Percentiles rank a stretch among this genome's conserved stretches.
Conservation (phyloP, 1,140 invertebrate genomes). For the Drosophila nikananu region DNA sequence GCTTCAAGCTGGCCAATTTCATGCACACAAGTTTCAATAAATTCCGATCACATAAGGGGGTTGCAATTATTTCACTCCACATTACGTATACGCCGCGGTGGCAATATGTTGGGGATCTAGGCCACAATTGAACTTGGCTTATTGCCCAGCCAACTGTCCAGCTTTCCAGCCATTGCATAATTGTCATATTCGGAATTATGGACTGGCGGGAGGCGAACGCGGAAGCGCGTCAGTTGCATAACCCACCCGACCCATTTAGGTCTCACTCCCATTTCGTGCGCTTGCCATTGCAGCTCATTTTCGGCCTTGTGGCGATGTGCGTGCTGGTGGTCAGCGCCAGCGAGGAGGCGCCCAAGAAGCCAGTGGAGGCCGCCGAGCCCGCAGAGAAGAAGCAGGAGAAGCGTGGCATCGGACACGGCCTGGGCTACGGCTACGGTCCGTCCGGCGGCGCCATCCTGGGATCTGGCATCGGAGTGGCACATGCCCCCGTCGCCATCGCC, state of each 20-base stretch:
- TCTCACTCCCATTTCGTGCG: slow-evolving; percentile 38
- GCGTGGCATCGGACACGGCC: slow-evolving; percentile 88
- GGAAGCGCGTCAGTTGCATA: slow-evolving; percentile 59
- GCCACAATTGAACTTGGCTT: slow-evolving; percentile 69
- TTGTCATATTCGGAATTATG: slow-evolving; percentile 77
- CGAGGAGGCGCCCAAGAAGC: slow-evolving; percentile 85
- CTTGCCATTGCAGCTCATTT: slow-evolving; percentile 73
- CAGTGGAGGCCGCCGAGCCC: slow-evolving; percentile 79
- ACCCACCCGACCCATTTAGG: slow-evolving; percentile 36
- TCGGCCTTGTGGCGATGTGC: slow-evolving; percentile 87
- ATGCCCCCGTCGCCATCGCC: slow-evolving; percentile 11
- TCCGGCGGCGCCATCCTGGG: slow-evolving; percentile 63
- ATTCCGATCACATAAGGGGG: slow-evolving; percentile 7
- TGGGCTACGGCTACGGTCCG: slow-evolving; percentile 86
- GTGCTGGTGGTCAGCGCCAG: slow-evolving; percentile 84
- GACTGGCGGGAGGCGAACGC: slow-evolving; percentile 36
- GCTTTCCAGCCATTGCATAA: slow-evolving; percentile 65
- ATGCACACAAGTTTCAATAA: background rate
- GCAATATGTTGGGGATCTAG: slow-evolving; percentile 28
- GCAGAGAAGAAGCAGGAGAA: slow-evolving; percentile 90
- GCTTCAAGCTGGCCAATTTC: background rate
- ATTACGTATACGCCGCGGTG: slow-evolving; percentile 65
- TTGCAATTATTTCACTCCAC: slow-evolving; percentile 34
- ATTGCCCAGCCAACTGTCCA: slow-evolving; percentile 43
- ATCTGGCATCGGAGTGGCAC: slow-evolving; percentile 47